Percentiles rank a stretch among this genome's conserved stretches.
These are phyloP conservation scores for Perdita meconis DNA, from an alignment of 2,888 invertebrate species.

Conservation along the genomic window DNA sequence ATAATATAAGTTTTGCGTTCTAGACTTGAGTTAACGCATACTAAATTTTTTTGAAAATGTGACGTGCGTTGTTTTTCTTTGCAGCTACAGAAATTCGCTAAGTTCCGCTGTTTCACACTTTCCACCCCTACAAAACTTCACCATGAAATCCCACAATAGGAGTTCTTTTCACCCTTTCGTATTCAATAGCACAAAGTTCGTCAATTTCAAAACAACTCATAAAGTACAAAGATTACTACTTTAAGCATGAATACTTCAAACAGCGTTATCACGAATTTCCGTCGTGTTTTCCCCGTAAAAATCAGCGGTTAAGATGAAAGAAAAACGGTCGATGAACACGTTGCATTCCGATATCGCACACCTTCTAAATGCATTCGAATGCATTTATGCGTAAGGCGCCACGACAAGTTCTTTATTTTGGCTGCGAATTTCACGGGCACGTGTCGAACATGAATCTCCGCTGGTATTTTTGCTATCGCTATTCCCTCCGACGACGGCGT, in stretches of 20 bases:
- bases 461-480: slow-evolving; percentile 8
- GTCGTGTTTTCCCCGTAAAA: slow-evolving; percentile 27
- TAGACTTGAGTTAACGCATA: no score
- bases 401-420: slow-evolving; percentile 32
- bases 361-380: slow-evolving; percentile 37
- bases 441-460: slow-evolving; percentile 41
- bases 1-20: no score
- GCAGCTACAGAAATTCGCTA: no score
- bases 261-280: slow-evolving; percentile 19
- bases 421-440: slow-evolving; percentile 23
- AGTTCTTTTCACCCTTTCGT: no score
- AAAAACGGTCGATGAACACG: slow-evolving; percentile 12
- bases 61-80: no score
- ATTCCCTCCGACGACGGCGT: slow-evolving; percentile 21
- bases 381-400: slow-evolving; percentile 55
- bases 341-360: slow-evolving; percentile 38
- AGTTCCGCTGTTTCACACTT: no score
- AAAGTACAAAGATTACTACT: background rate
- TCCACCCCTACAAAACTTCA: no score
- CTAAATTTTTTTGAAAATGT: no score
- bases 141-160: no score
- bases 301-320: slow-evolving; percentile 30
- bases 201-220: background rate
- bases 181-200: background rate
- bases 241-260: no score